Percentiles rank a stretch among this genome's conserved stretches.
Conservation (phyloP, 2,797 vertebrate genomes). For the Rachycentron canadum region DNA sequence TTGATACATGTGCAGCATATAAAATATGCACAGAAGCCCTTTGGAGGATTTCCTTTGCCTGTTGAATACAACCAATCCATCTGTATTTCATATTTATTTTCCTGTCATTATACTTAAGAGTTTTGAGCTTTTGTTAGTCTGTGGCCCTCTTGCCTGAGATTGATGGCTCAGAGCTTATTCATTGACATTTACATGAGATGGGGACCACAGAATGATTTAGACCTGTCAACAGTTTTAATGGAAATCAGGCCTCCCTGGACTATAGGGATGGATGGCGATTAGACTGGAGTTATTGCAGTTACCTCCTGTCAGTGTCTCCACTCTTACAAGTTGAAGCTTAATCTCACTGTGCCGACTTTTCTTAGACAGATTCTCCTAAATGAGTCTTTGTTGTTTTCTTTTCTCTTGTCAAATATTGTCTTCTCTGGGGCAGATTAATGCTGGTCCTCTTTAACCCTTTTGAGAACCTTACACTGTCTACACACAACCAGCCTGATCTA, state of each 20-base stretch:
- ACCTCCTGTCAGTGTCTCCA: slow-evolving; percentile 37
- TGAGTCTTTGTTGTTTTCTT: slow-evolving; percentile 23
- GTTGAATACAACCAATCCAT: slow-evolving; percentile 40
- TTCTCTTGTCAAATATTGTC: slow-evolving; percentile 13
- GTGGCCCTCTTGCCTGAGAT: slow-evolving; percentile 37
- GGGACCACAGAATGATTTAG: slow-evolving; percentile 55
- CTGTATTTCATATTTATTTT: slow-evolving; percentile 56
- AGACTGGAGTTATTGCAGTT: slow-evolving; percentile 30
- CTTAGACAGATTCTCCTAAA: slow-evolving; percentile 28
- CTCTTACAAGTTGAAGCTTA: slow-evolving; percentile 27
- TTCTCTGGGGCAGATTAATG: slow-evolving; percentile 8
- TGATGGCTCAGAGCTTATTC: slow-evolving; percentile 53
- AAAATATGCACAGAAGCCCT: slow-evolving; percentile 26
- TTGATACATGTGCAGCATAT: slow-evolving; percentile 28
- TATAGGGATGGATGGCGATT: slow-evolving; percentile 38
- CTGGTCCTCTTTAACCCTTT: neutral
- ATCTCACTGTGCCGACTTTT: slow-evolving; percentile 36
- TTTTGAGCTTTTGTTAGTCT: slow-evolving; percentile 40
- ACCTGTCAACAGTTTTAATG: slow-evolving; percentile 64
- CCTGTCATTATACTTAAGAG: slow-evolving; percentile 44
- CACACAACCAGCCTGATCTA: neutral
- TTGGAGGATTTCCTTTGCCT: slow-evolving; percentile 23
- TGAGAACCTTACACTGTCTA: neutral
- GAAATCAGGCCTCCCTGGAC: slow-evolving; percentile 40
- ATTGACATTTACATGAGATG: slow-evolving; percentile 67